Base-by-base conservation (phyloP, 2,113 vertebrate species). In the Columba livia region DNA sequence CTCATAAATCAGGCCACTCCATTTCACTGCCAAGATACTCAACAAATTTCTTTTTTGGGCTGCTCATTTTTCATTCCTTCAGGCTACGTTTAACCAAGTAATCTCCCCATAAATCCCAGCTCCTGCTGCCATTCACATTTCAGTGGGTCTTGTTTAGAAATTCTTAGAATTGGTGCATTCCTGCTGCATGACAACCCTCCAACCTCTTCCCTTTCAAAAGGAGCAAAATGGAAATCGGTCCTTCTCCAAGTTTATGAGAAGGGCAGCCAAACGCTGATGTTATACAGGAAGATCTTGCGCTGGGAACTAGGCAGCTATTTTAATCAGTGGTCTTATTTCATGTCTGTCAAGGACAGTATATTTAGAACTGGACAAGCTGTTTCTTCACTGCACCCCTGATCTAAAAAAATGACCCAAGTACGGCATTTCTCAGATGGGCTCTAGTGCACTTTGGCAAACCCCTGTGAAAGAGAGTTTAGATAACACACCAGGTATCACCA, bases 231-330 rank as follows among this genome's bases (percentile, higher is more conserved):
- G 92, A 97, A 97, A 96, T 67, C 74, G 4, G 94, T 94, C 95
- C 94, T 97, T 94, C 91, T 94, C 95, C 96, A 98, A 97, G 98
- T 99, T 99, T 98, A 99, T 88, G 92, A 96, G 93, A 98, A 99
- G 98, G 98, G 97, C 98, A 99, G 99, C 98, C 99, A 99, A 98
- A 96, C 92, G 58, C 93, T 98, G 98, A 98, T 97, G 97, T 98
- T 97, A 97, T 98, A 97, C 97, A 98, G 97, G 94, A 97, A 96
- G 93, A 97, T 96, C 95, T 92, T 95, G 92, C 88, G 96, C 90
- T 84, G 65, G 75, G 74, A 94, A 86, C 86, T 71, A 84, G 86
- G 79, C 72, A 89, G 74, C 92, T 96, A 89, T 70, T 96, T 97
- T 96, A 96, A 97, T 96, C 93, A 73, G 66, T 72, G 61, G 54